A percentile compares a stretch with the other conserved stretches of the same genome.
These are phyloP conservation scores for Oscheius onirici DNA, from an alignment of 2,888 invertebrate genomes.

Conservation along the genomic window DNA sequence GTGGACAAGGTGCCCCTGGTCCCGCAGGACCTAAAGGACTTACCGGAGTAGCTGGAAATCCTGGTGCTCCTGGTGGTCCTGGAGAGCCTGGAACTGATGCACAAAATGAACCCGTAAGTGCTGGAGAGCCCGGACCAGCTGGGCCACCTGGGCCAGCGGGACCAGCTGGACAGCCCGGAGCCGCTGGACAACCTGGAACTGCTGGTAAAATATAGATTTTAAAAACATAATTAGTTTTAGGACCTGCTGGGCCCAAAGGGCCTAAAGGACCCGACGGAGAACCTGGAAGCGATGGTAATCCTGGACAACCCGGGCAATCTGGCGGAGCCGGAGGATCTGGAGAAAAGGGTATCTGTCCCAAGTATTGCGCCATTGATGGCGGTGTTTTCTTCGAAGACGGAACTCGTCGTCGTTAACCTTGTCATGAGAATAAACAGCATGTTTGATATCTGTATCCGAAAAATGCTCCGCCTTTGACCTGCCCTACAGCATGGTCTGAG, in stretches of 20 bases:
- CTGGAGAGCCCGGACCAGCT: slow-evolving; percentile 22
- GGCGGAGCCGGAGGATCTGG: slow-evolving; percentile 37
- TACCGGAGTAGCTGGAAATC: slow-evolving; percentile 11
- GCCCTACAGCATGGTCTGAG: no score
- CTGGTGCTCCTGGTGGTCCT: slow-evolving; percentile 23
- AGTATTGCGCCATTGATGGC: no score
- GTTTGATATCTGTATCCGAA: no score
- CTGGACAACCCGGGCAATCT: slow-evolving; percentile 13
- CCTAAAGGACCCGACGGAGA: background rate
- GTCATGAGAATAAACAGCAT: no score
- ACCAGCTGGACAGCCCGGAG: slow-evolving; percentile 44
- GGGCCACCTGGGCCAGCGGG: slow-evolving; percentile 38
- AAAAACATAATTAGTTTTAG: slow-evolving; percentile 12
- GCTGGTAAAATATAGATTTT: background rate
- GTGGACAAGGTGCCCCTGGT: slow-evolving; percentile 37
- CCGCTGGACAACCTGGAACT: slow-evolving; percentile 48
- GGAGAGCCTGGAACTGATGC: slow-evolving; percentile 34
- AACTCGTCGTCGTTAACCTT: no score
- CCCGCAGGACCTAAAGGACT: background rate
- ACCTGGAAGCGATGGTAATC: background rate
- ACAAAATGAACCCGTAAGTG: slow-evolving; percentile 29
- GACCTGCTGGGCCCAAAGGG: slow-evolving; percentile 31
- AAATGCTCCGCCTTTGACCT: no score
- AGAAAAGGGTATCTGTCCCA: background rate
- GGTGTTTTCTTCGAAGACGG: no score